These are phyloP conservation scores for Tridacna crocea DNA, from an alignment of 2,888 invertebrate genomes.

Conservation along the genomic window DNA sequence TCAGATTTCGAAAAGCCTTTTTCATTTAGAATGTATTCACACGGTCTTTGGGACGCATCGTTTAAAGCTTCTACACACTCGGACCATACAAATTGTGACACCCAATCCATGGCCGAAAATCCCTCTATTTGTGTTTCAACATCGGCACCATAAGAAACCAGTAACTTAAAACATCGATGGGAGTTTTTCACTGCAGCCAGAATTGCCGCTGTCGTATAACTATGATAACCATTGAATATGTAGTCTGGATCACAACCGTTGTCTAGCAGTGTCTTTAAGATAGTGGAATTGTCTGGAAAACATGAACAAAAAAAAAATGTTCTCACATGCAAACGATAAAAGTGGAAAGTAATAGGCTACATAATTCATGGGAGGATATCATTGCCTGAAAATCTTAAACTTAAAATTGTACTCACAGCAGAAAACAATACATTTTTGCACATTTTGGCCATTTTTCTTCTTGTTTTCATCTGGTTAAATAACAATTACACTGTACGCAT, in stretches of 20 bases:
- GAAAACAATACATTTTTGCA: too few species aligned
- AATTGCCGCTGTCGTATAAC: slow-evolving; percentile 48
- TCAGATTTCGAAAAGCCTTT: neutral
- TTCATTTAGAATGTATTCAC: neutral
- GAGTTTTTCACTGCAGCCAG: slow-evolving; percentile 50
- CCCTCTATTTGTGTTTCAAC: slow-evolving; percentile 20
- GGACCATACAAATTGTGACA: slow-evolving; percentile 45
- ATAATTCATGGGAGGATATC: too few species aligned
- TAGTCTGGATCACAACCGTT: slow-evolving; percentile 48
- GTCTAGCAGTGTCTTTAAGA: slow-evolving; percentile 50
- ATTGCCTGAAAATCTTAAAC: too few species aligned
- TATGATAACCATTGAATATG: slow-evolving; percentile 57
- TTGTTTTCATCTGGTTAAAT: neutral
- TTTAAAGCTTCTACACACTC: slow-evolving; percentile 35
- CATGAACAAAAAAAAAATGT: neutral
- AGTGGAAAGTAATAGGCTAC: neutral
- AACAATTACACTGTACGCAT: too few species aligned
- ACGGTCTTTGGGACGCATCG: slow-evolving; percentile 29
- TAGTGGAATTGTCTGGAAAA: slow-evolving; percentile 47
- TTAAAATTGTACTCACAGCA: too few species aligned
- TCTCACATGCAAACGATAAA: neutral
- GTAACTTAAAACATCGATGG: slow-evolving; percentile 45
- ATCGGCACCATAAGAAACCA: slow-evolving; percentile 52
- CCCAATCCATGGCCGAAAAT: slow-evolving; percentile 47
- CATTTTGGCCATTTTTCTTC: neutral